A percentile compares a stretch with the other conserved stretches of the same genome.
Conservation (phyloP, 2,797 vertebrate species). For the Crocidura indochinensis region DNA sequence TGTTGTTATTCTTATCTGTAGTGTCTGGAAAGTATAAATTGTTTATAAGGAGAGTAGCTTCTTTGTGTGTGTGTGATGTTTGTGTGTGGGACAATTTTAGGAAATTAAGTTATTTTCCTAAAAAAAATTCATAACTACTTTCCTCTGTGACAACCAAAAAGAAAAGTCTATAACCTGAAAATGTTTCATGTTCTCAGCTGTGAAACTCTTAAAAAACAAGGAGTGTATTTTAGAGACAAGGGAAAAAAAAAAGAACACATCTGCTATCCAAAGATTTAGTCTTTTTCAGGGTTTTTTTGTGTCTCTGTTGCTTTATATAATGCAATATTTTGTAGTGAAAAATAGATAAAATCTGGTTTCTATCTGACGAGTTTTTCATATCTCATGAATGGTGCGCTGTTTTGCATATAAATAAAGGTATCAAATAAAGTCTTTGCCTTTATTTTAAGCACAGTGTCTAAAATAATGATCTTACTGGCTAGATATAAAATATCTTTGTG, state of each 20-base stretch:
- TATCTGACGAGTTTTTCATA: slow-evolving; percentile 96
- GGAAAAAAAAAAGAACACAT: slow-evolving; percentile 90
- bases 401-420: slow-evolving; percentile 96
- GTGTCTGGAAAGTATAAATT: slow-evolving; percentile 90
- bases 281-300: slow-evolving; percentile 97
- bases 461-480: slow-evolving; percentile 58
- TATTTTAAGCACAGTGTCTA: slow-evolving; percentile 83
- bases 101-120: slow-evolving; percentile 89
- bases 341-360: slow-evolving; percentile 96
- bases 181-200: slow-evolving; percentile 93
- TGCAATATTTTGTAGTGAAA: slow-evolving; percentile 97
- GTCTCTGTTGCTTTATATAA: slow-evolving; percentile 97
- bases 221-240: slow-evolving; percentile 93
- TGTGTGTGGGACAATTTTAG: slow-evolving; percentile 90
- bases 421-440: slow-evolving; percentile 89
- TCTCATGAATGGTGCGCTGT: slow-evolving; percentile 95
- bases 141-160: slow-evolving; percentile 96
- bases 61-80: slow-evolving; percentile 84
- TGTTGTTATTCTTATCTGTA: slow-evolving; percentile 90
- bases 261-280: slow-evolving; percentile 98
- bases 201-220: slow-evolving; percentile 92
- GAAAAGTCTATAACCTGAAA: slow-evolving; percentile 89
- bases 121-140: slow-evolving; percentile 90
- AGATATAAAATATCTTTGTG: slow-evolving; percentile 53
- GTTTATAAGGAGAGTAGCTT: slow-evolving; percentile 92